phyloP scores from a whole-genome alignment of 2,797 vertebrate species.

The Cyclura pinguis region DNA sequence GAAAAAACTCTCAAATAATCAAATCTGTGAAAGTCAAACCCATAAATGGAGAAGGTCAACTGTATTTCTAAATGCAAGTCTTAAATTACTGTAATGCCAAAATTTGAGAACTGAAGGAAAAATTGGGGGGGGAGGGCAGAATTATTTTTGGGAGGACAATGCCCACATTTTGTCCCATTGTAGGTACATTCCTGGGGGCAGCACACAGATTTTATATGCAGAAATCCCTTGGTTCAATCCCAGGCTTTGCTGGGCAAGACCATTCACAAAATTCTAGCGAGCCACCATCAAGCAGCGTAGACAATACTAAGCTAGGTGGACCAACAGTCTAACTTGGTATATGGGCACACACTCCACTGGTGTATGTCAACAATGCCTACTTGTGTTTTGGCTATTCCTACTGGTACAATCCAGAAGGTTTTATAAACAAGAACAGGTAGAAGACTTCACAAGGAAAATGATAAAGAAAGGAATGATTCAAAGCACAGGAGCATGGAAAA shows the following conservation, averaged over 20 bases:
- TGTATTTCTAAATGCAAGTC: too few relatives aligned
- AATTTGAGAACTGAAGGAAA: too few relatives aligned
- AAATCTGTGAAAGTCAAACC: too few relatives aligned
- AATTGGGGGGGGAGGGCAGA: too few relatives aligned
- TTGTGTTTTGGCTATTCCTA: neutral
- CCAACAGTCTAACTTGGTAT: neutral
- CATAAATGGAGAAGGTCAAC: too few relatives aligned
- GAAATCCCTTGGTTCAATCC: neutral
- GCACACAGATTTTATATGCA: neutral
- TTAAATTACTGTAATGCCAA: too few relatives aligned
- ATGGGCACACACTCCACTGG: too few relatives aligned
- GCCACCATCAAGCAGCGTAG: neutral
- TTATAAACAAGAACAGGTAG: neutral
- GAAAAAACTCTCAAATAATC: too few relatives aligned
- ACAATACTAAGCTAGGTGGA: neutral
- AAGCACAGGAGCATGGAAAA: neutral
- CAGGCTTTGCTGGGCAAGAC: neutral
- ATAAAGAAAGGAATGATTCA: neutral
- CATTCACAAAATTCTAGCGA: neutral
- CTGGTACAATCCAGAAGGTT: neutral
- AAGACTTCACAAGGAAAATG: constrained; percentile 2
- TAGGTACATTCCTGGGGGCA: neutral
- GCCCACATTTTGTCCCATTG: too few relatives aligned
- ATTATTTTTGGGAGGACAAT: too few relatives aligned
- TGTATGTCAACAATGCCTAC: neutral